Evolutionary conservation across 2,113 vertebrate species (phyloP).

Genomic region (Athene noctua): DNA sequence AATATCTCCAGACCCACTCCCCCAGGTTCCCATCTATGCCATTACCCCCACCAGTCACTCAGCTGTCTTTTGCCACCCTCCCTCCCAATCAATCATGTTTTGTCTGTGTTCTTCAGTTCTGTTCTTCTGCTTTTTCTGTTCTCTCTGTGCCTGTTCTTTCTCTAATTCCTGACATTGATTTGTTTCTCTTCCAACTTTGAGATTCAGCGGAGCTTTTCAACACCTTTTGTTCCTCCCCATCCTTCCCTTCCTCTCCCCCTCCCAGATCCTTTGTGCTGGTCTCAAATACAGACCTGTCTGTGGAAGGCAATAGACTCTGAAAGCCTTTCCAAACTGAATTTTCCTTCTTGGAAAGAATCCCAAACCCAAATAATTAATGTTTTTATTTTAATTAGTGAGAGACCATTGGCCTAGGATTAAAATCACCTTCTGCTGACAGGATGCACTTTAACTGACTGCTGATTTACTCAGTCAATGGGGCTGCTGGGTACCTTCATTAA

Average conservation of each 20-base stretch:
- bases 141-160: constrained; percentile 6
- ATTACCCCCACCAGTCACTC: neutral
- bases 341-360: constrained; percentile 34
- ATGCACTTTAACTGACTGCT: constrained; percentile 2
- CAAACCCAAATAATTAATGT: neutral
- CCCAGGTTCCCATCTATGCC: neutral
- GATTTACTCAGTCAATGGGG: neutral
- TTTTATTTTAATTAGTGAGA: constrained; percentile 52
- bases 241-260: neutral
- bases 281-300: neutral
- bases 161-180: constrained; percentile 47
- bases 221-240: constrained; percentile 5
- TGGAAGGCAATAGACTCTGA: neutral
- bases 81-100: constrained; percentile 9
- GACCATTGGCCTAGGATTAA: constrained; percentile 5
- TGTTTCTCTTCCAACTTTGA: neutral
- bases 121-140: constrained; percentile 39
- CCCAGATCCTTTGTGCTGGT: neutral
- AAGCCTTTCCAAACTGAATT: neutral
- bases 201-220: neutral
- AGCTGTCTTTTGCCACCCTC: neutral
- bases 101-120: neutral
- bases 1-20: neutral
- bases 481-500: neutral
- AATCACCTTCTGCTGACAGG: constrained; percentile 35